Base-by-base conservation (phyloP, 2,888 invertebrate genomes). In the Gastracanthus pulcherrimus region DNA sequence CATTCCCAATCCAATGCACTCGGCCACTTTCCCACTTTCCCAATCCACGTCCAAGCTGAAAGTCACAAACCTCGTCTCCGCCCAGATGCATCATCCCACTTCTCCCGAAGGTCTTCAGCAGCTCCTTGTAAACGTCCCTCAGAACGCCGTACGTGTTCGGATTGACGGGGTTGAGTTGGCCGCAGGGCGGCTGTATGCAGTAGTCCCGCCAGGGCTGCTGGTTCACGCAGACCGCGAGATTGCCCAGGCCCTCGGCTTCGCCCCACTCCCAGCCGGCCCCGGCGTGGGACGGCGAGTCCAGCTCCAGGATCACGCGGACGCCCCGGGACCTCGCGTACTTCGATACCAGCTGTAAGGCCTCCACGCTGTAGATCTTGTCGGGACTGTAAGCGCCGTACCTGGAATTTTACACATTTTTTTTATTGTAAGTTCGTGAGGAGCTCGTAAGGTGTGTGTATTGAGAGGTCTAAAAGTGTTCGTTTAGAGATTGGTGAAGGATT, bases 261-360 rank as follows among this genome's bases (percentile, higher is more conserved):
- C 97, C 97, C 96, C 96, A 96, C 89, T 97, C 96, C 97, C 97
- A 97, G 0, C 97, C 97, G 84, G 87, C 87, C 31, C 96, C 96
- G 0, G 96, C 95, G 90, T 97, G 97, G 2, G 97, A 95, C 0
- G 98, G 98, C 6, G 96, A 95, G 91, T 98, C 98, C 48, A 98
- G 94, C 93, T 98, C 98, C 13, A 98, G 94, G 36, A 98, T 93
- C 0, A 98, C 94, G 48, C 97, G 93, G 5, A 98, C 94, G 2
- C 98, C 98, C 55, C 98, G 93, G 1, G 94, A 90, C 83, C 95
- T 94, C 0, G 97, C 98, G 90, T 96, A 98, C 41, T 94, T 93
- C 0, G 97, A 93, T 74, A 98, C 92, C n/a, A 94, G 92, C 41
- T 92, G 89, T 5, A 96, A 93, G 84, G 96, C 95, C 48, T 92